A percentile compares a stretch with the other conserved stretches of the same genome.
Evolutionary conservation across 2,113 vertebrate genomes (phyloP).

Genomic region (Crocuta crocuta): DNA sequence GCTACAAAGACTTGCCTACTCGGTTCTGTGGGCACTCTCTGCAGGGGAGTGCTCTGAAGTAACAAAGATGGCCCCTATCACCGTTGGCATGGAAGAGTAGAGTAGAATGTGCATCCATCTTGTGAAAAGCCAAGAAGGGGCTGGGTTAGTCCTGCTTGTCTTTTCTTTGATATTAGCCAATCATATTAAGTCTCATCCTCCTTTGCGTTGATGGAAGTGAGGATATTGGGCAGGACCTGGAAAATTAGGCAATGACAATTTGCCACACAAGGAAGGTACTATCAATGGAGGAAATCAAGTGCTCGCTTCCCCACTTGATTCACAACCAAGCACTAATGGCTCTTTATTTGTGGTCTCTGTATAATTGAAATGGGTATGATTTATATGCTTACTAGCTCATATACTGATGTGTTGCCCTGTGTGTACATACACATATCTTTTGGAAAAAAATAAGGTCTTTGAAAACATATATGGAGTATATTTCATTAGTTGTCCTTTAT

Average conservation of each 20-base stretch:
- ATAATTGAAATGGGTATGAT: neutral
- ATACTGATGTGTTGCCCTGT: neutral
- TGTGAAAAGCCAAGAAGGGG: neutral
- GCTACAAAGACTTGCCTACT: neutral
- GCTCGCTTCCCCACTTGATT: rapidly evolving
- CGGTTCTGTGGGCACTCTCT: neutral
- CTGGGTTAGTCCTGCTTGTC: neutral
- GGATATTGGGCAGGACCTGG: neutral
- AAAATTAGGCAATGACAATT: neutral
- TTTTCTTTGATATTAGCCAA: neutral
- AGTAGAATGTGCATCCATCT: neutral
- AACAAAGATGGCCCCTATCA: neutral
- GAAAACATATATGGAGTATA: neutral
- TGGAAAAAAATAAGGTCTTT: neutral
- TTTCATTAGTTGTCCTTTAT: neutral
- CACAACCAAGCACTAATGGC: neutral
- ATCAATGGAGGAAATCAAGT: neutral
- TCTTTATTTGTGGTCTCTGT: neutral
- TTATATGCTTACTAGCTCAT: neutral
- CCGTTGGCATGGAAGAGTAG: neutral
- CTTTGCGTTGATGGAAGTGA: neutral
- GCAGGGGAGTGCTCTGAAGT: neutral
- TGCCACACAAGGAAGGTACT: neutral
- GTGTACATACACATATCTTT: neutral
- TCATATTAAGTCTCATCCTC: neutral